Evolutionary conservation across 92 coral and sea anemone genomes (phyloP).

Genomic region (Virgularia gustaviana): DNA sequence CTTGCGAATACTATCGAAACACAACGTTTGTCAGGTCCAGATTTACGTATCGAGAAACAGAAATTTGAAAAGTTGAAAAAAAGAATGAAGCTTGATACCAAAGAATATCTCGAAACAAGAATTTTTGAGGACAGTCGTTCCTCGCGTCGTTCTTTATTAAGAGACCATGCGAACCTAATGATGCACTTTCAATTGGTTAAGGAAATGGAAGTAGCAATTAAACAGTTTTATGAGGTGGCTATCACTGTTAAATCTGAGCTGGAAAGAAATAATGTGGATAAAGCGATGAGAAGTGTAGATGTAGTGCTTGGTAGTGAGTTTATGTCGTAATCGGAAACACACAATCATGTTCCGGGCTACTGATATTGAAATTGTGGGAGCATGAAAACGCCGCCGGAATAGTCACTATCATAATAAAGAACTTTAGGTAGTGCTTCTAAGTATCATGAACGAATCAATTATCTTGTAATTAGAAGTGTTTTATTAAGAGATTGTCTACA

Average conservation of each 20-base stretch:
- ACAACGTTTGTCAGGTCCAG: conserved; percentile 3
- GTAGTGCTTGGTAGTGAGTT: not conserved
- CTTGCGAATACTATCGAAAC: conserved; percentile 24
- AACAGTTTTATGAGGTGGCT: not conserved
- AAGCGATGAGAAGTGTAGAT: not conserved
- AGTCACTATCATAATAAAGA: too few species aligned
- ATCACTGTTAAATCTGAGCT: not conserved
- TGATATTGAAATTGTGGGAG: not conserved
- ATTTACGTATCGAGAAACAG: not conserved
- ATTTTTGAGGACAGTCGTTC: not conserved
- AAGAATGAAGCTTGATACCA: not conserved
- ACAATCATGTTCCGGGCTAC: not conserved
- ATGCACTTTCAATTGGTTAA: conserved; percentile 5
- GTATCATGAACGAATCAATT: too few species aligned
- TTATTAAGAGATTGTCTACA: too few species aligned
- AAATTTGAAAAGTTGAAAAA: not conserved
- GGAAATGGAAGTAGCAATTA: not conserved
- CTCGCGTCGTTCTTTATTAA: not conserved
- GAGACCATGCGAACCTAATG: not conserved
- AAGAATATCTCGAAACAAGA: conserved; percentile 3
- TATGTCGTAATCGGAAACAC: too few species aligned
- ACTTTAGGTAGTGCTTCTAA: too few species aligned
- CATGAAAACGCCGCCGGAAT: too few species aligned
- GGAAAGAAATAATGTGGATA: not conserved
- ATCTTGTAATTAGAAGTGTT: too few species aligned